These are phyloP conservation scores for Dinomys branickii DNA, from an alignment of 2,113 vertebrate genomes.

Conservation along the genomic window DNA sequence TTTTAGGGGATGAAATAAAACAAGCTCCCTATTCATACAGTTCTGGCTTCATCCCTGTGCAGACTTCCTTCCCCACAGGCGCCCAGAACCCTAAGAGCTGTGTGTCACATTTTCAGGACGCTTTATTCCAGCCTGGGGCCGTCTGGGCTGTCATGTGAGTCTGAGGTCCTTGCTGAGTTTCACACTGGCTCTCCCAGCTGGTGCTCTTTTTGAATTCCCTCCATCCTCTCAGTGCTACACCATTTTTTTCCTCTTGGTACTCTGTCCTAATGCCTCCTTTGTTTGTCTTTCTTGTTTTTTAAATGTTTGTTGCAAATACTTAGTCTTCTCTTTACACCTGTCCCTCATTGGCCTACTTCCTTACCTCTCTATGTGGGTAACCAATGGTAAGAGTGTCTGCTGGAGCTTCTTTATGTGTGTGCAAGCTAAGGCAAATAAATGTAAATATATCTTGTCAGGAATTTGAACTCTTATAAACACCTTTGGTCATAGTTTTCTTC, in stretches of 20 bases:
- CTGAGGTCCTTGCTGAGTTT: not conserved
- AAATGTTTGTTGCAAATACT: not conserved
- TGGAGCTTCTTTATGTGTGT: not conserved
- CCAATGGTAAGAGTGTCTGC: not conserved
- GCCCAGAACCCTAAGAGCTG: not conserved
- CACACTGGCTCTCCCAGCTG: not conserved
- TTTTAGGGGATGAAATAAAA: not conserved
- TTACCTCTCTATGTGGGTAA: not conserved
- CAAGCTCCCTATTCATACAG: not conserved
- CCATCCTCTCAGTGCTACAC: not conserved
- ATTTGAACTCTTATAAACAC: not conserved
- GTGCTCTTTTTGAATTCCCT: not conserved
- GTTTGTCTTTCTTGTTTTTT: slow-evolving; percentile 27
- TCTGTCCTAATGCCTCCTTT: not conserved
- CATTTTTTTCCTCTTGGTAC: not conserved
- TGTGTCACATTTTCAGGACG: not conserved
- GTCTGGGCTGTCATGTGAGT: not conserved
- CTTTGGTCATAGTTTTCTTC: slow-evolving; percentile 50
- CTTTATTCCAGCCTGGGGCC: not conserved
- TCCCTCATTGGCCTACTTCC: not conserved
- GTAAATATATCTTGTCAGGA: not conserved
- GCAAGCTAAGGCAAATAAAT: not conserved
- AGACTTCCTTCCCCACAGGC: not conserved
- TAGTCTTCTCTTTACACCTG: not conserved
- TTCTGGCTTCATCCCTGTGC: slow-evolving; percentile 1